phyloP scores from a whole-genome alignment of 2,797 vertebrate species.

The Xenops minutus region DNA sequence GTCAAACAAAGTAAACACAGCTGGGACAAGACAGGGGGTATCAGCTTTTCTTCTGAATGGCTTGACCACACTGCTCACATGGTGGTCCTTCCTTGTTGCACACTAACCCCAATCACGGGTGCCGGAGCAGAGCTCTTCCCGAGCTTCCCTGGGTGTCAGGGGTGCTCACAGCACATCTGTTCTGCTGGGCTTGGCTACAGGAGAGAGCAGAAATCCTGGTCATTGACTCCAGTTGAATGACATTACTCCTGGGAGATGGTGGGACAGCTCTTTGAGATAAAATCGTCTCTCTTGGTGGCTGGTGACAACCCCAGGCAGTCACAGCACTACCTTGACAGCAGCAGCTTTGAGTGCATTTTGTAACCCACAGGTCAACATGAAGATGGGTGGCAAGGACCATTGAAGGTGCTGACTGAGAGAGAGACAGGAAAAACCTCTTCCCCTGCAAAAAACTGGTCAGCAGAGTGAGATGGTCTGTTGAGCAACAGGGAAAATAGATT shows the following conservation, averaged over 20 bases:
- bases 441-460: neutral
- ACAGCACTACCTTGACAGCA: neutral
- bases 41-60: neutral
- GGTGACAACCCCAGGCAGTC: neutral
- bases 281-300: neutral
- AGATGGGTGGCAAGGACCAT: neutral
- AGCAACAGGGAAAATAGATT: constrained; percentile 48
- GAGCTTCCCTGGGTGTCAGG: neutral
- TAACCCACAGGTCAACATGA: rapidly evolving
- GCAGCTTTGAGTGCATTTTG: neutral
- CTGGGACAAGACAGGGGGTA: neutral
- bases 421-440: neutral
- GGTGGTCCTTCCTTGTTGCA: neutral
- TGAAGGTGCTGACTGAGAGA: neutral
- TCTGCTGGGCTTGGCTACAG: neutral
- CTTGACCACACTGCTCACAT: neutral
- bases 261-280: neutral
- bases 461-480: constrained; percentile 13
- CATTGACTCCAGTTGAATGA: neutral
- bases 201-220: neutral
- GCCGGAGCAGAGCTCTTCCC: neutral
- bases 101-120: neutral
- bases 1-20: neutral
- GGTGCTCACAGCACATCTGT: neutral
- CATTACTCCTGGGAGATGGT: neutral